phyloP scores from a whole-genome alignment of 2,797 vertebrate genomes.

The Helostoma temminkii region DNA sequence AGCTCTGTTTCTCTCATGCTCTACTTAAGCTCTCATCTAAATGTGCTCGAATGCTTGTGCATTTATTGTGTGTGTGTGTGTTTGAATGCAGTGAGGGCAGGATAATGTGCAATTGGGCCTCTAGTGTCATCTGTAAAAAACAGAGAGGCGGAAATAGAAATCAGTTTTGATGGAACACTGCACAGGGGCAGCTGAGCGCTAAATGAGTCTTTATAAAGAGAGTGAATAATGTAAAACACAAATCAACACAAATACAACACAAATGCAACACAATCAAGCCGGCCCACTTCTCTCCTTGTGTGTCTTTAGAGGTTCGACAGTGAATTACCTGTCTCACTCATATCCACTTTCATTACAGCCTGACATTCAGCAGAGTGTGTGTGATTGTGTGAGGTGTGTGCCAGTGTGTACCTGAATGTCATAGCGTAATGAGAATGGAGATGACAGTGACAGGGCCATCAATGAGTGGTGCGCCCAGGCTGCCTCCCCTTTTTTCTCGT shows the following conservation, averaged over 20 bases:
- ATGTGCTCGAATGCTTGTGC: conserved; percentile 35
- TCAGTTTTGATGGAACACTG: conserved; percentile 21
- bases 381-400: conserved; percentile 12
- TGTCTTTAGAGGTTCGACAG: conserved; percentile 58
- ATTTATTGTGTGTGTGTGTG: not conserved
- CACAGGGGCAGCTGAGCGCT: conserved; percentile 3
- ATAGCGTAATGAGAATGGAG: conserved; percentile 79
- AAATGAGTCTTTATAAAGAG: conserved; percentile 50
- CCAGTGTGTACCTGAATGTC: conserved; percentile 75
- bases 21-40: conserved; percentile 52
- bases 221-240: conserved; percentile 56
- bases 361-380: conserved; percentile 79
- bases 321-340: conserved; percentile 73
- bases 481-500: conserved; percentile 42
- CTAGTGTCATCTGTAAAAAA: conserved; percentile 8
- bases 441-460: conserved; percentile 76
- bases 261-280: conserved; percentile 37
- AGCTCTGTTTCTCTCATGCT: conserved; percentile 48
- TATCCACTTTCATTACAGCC: conserved; percentile 82
- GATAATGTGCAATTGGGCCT: conserved; percentile 29
- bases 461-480: conserved; percentile 17
- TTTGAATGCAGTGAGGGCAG: conserved; percentile 1
- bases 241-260: conserved; percentile 51
- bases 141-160: conserved; percentile 22
- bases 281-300: conserved; percentile 17